A percentile compares a stretch with the other conserved stretches of the same genome.
These are phyloP conservation scores for Lytechinus variegatus DNA, from an alignment of 35 echinoderm and acorn worm species.

Conservation along the genomic window DNA sequence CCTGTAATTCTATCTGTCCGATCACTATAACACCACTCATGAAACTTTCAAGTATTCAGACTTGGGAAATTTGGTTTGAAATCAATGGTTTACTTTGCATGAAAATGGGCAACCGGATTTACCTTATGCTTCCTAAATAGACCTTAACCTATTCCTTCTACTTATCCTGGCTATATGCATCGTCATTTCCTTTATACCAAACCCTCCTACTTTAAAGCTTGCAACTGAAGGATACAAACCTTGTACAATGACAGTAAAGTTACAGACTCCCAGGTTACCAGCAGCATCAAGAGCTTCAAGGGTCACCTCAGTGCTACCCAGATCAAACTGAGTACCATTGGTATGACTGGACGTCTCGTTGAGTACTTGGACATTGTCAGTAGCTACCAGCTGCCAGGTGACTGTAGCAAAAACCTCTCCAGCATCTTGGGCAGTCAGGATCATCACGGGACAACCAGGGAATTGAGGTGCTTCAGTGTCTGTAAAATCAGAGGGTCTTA, in stretches of 20 bases:
- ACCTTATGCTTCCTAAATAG: no score
- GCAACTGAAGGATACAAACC: not conserved
- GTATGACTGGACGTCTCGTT: not conserved
- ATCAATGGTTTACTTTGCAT: no score
- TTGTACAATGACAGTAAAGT: slow-evolving; percentile 49
- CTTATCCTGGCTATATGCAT: no score
- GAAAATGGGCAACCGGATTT: no score
- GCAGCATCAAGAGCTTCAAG: slow-evolving; percentile 50
- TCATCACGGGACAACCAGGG: not conserved
- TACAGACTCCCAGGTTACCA: slow-evolving; percentile 42
- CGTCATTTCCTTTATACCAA: no score
- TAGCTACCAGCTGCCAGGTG: not conserved
- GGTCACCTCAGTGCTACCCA: slow-evolving; percentile 44
- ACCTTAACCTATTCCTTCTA: no score
- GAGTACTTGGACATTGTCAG: slow-evolving; percentile 43
- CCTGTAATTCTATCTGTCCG: no score
- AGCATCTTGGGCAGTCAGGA: slow-evolving; percentile 1
- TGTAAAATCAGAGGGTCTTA: not conserved
- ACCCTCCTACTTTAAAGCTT: no score
- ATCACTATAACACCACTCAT: no score
- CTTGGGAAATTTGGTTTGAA: no score
- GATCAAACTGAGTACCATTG: not conserved
- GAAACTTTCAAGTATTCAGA: no score
- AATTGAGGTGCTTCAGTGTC: slow-evolving; percentile 13
- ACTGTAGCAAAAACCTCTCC: not conserved